Base-by-base conservation (phyloP, 1,140 invertebrate species). In the Sarcophaga bullata region DNA sequence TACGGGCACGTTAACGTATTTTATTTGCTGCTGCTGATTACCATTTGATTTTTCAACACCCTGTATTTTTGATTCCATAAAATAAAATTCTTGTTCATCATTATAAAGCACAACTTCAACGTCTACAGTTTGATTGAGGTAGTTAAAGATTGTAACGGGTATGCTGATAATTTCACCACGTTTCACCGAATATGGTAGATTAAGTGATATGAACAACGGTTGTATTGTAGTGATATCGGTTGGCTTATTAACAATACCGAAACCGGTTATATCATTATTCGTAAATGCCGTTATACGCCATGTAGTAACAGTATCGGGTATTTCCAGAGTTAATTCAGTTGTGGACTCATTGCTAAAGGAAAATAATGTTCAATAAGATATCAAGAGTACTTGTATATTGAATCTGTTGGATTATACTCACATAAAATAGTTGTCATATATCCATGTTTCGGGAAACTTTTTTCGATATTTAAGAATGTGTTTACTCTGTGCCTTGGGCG, bases 81-180 rank as follows among this genome's bases (percentile, higher is more conserved):
- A 98, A 84, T 96, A 94, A 90, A 97, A 98, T 80, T 94, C 94
- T 82, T 94, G 92, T 82, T 95, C 94, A 0, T 92, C 91, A 88
- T 98, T 98, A 85, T 97, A 95, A 85, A 99, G 91, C 0, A 94
- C 95, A 0, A 99, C 93, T 84, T 96, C 95, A 5, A 95, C 95
- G 4, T 92, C 92, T 0, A 97, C 91, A 81, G 96, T 94, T 80
- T 94, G 94, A 15, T 94, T 86, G 86, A 89, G 83, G 19, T 90
- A 90, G 82, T 90, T 90, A 80, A 90, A 90, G 11, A 90, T 85
- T 5, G 88, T 84, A 3, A 90, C 85, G 25, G 89, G 89, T 52
- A 90, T 80, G 8, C 87, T 82, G 81, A 90, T 85, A 0, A 89
- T 89, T 84, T 90, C 89, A 50, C 48, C 75, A 9, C 48, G n/a